Percentiles rank a stretch among this genome's conserved stretches.
Conservation (phyloP, 2,113 vertebrate species). For the Pachyramphus minor region DNA sequence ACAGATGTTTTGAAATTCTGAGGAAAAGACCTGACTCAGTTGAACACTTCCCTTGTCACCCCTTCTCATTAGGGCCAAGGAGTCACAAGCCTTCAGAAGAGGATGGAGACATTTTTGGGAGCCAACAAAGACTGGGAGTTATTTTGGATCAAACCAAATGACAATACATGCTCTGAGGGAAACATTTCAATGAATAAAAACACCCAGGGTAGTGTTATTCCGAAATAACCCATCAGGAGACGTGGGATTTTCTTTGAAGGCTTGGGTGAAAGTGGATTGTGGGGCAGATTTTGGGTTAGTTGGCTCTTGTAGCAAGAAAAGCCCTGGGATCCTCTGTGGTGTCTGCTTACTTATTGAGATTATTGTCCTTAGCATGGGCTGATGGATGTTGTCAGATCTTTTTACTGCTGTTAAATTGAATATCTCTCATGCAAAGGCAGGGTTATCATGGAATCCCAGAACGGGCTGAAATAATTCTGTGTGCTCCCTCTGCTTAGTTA, state of each 20-base stretch:
- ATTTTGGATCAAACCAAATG: background rate
- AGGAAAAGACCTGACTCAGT: background rate
- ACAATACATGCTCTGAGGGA: background rate
- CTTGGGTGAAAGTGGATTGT: background rate
- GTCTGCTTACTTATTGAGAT: background rate
- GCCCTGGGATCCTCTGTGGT: accelerated
- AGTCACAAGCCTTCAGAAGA: background rate
- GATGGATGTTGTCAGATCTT: background rate
- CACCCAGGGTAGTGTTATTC: background rate
- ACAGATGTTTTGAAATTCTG: background rate
- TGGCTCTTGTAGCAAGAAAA: background rate
- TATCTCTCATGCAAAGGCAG: accelerated
- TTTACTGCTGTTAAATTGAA: background rate
- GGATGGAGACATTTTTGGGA: background rate
- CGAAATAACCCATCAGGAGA: background rate
- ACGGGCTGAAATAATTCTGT: background rate
- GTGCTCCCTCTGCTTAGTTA: background rate
- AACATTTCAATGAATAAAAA: background rate
- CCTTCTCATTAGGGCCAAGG: background rate
- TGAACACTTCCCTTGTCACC: background rate
- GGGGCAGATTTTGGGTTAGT: background rate
- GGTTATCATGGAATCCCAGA: background rate
- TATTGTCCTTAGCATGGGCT: background rate
- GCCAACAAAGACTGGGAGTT: background rate
- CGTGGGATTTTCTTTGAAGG: background rate